phyloP scores from a whole-genome alignment of 2,797 vertebrate genomes.

The Lophotriccus pileatus region DNA sequence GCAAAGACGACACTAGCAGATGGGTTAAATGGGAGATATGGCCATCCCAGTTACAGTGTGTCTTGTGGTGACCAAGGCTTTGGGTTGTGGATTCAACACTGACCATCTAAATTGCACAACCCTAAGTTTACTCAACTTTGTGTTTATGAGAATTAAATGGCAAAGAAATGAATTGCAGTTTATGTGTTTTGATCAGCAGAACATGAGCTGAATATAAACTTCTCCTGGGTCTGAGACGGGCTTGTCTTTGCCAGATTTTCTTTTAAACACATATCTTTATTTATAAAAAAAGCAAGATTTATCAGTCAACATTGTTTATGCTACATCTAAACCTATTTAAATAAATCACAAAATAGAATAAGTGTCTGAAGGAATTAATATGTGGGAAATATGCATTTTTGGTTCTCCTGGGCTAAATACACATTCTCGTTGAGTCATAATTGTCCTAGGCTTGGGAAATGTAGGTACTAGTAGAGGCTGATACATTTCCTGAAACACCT shows the following conservation, averaged over 20 bases:
- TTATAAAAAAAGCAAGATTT: neutral
- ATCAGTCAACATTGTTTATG: neutral
- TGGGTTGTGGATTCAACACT: neutral
- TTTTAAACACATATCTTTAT: neutral
- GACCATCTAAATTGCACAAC: neutral
- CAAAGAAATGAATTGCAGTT: neutral
- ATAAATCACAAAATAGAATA: neutral
- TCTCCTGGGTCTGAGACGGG: neutral
- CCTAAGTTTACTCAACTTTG: neutral
- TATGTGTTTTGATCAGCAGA: constrained; percentile 11
- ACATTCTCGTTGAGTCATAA: neutral
- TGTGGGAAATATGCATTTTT: neutral
- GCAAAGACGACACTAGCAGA: neutral
- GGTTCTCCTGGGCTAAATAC: neutral
- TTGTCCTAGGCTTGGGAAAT: neutral
- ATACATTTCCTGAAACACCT: neutral
- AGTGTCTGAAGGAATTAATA: neutral
- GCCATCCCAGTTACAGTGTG: neutral
- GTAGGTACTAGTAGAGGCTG: neutral
- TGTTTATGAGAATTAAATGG: neutral
- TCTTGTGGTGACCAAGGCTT: neutral
- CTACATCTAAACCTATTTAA: neutral
- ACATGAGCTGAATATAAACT: neutral
- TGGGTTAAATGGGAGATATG: fast-evolving
- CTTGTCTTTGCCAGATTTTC: neutral